phyloP scores from a whole-genome alignment of 2,113 vertebrate species.

The Hucho hucho region DNA sequence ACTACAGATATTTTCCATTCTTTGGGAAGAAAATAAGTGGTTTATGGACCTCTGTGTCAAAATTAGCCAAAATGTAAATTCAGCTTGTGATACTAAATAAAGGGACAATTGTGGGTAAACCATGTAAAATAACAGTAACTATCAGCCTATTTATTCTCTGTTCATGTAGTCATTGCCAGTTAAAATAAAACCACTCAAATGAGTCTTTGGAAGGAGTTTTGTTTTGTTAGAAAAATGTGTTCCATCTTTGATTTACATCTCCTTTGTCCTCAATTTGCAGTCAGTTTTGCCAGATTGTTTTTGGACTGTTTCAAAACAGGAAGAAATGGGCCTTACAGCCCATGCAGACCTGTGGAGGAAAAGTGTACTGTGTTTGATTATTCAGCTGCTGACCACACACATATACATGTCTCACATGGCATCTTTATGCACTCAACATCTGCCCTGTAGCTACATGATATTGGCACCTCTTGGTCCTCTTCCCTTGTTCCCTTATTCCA shows the following conservation, averaged over 20 bases:
- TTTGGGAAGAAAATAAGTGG: conserved; percentile 69
- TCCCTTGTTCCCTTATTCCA: no score
- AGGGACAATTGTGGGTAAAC: conserved; percentile 78
- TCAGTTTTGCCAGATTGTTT: not conserved
- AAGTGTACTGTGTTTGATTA: not conserved
- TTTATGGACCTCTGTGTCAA: not conserved
- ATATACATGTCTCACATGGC: not conserved
- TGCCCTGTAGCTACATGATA: not conserved
- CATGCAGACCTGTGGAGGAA: no score
- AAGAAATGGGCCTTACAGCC: no score
- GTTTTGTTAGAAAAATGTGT: not conserved
- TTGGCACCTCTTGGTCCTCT: no score
- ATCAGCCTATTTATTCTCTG: conserved; percentile 88
- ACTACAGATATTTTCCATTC: conserved; percentile 84
- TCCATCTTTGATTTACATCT: not conserved
- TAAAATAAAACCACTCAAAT: conserved; percentile 91
- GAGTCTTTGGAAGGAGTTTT: conserved; percentile 22
- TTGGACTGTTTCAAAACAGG: not conserved
- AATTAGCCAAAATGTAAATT: not conserved
- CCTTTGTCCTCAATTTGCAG: conserved; percentile 1
- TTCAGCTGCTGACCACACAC: conserved; percentile 1
- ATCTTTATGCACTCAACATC: not conserved
- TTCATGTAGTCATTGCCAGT: conserved; percentile 80
- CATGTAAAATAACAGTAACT: conserved; percentile 88
- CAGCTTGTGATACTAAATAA: conserved; percentile 79